Conservation (phyloP, 1,140 invertebrate genomes). For the Psix sp. region DNA sequence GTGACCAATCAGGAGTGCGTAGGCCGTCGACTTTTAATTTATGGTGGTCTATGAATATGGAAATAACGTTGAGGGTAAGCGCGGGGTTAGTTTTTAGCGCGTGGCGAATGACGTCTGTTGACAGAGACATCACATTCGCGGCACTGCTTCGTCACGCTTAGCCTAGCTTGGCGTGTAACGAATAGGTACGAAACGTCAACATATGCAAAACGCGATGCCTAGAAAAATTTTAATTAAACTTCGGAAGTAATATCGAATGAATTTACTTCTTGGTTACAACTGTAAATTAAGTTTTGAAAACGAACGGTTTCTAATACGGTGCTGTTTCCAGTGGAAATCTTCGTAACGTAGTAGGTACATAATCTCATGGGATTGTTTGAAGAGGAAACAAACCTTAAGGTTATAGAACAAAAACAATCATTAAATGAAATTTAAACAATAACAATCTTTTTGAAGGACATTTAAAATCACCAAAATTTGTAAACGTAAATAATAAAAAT, state of each 20-base stretch:
- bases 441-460: no score
- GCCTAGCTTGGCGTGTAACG: conserved; percentile 30
- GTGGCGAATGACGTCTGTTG: conserved; percentile 51
- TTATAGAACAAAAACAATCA: no score
- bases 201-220: conserved; percentile 28
- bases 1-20: conserved; percentile 57
- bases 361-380: no score
- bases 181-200: conserved; percentile 45
- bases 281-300: conserved; percentile 34
- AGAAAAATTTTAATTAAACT: conserved; percentile 54
- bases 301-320: conserved; percentile 33
- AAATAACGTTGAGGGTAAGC: conserved; percentile 52
- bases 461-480: no score
- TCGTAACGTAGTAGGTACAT: no score
- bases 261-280: conserved; percentile 34
- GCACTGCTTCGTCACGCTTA: conserved; percentile 43
- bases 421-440: no score
- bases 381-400: no score
- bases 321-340: no score
- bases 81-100: conserved; percentile 44
- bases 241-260: conserved; percentile 41
- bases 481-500: no score
- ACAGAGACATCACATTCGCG: conserved; percentile 60
- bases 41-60: conserved; percentile 57
- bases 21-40: conserved; percentile 59